Base-by-base conservation (phyloP, 2,797 vertebrate genomes). In the Cephalopachus bancanus region DNA sequence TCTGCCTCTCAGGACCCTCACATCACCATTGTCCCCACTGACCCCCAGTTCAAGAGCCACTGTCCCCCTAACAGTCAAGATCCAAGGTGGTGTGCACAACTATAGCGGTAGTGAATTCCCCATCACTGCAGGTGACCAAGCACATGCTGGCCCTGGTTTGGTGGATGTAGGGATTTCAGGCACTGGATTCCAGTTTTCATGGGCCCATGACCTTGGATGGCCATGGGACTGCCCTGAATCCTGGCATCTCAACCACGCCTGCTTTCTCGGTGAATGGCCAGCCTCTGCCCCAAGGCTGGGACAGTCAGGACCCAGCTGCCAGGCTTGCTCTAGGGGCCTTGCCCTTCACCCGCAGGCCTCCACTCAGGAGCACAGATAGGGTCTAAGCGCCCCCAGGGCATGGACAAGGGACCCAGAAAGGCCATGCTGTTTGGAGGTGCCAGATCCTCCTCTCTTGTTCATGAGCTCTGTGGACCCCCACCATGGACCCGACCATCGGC, bases 341-440 rank as follows among this genome's bases (percentile, higher is more conserved):
- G 17, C 9, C 62, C 62, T 53, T 62, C 59, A 33, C 20, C 26
- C n/a, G 24, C 0, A 0, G 2, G n/a, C 53, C 60, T 26, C 24
- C 33, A 15, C 3, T 26, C 0, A 0, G 44, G 53, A 74, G 28
- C 44, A 64, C 28, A n/a, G 72, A 20, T 3, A 4, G 51, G 24
- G 5, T 6, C 51, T 55, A 55, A 4, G 30, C 33, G 55, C 3
- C 44, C 57, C 22, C 26, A 19, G 10, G 7, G 57, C 16, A 7
- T 30, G 11, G 30, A 33, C 26, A 33, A 49, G 78, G 26, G 4
- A 3, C 26, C 28, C 37, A 10, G 33, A n/a, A 33, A 20, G 22
- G 16, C 65, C 24, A 0, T 0, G 2, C 17, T 75, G 9, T 53
- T 1, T 19, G 79, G 79, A 72, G 53, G n/a, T 5, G 33, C 69